phyloP scores from a whole-genome alignment of 2,113 vertebrate species.

The Leiothrix lutea region DNA sequence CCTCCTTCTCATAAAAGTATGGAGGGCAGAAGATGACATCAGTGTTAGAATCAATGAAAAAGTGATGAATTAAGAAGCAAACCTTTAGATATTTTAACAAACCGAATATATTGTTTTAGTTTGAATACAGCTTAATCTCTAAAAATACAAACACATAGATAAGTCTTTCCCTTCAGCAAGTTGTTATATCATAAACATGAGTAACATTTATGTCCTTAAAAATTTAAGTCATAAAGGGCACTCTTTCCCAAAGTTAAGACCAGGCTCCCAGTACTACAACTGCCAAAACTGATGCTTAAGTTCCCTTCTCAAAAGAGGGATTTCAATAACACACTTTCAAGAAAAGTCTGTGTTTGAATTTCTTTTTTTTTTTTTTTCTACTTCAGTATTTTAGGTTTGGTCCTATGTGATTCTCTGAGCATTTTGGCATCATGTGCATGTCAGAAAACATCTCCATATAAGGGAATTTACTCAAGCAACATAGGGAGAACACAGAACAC shows the following conservation, averaged over 20 bases:
- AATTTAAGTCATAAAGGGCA: background rate
- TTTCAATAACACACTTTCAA: background rate
- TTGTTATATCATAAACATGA: background rate
- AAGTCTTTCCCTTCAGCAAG: background rate
- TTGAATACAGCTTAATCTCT: background rate
- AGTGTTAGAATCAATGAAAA: background rate
- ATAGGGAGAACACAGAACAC: background rate
- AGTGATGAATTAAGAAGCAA: background rate
- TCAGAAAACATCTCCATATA: conserved; percentile 47
- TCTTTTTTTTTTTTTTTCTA: background rate
- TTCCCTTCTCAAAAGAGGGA: background rate
- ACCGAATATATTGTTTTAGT: background rate
- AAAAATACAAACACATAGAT: background rate
- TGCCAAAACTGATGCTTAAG: background rate
- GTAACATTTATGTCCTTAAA: background rate
- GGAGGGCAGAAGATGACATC: background rate
- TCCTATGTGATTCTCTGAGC: background rate
- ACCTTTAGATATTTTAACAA: background rate
- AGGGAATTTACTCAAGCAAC: conserved; percentile 22
- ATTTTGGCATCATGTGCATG: conserved; percentile 8
- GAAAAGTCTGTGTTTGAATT: background rate
- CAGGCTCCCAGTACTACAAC: background rate
- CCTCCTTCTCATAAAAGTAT: background rate
- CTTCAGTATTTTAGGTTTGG: background rate
- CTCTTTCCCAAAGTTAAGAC: background rate